These are phyloP conservation scores for Nylanderia fulva DNA, from an alignment of 1,140 invertebrate genomes.

Conservation along the genomic window DNA sequence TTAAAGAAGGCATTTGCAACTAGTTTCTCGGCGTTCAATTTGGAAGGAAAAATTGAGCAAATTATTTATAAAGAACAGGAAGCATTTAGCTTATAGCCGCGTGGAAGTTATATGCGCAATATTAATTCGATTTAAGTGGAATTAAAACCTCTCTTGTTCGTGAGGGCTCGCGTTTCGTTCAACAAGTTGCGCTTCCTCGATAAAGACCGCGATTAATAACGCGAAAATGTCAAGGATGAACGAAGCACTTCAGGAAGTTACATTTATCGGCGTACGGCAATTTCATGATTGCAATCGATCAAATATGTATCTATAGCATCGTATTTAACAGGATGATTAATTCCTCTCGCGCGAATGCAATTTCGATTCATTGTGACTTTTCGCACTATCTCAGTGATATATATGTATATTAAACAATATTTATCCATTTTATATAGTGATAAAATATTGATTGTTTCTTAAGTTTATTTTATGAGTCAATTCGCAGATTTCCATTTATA, in stretches of 20 bases:
- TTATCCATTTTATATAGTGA: not conserved
- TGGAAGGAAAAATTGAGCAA: not conserved
- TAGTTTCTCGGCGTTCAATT: not conserved
- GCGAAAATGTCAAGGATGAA: conserved; percentile 38
- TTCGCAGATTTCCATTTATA: not conserved
- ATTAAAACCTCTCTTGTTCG: not conserved
- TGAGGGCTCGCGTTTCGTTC: not conserved
- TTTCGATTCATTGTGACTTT: not conserved
- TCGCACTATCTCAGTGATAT: not conserved
- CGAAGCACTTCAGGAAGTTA: not conserved
- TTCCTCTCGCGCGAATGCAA: not conserved
- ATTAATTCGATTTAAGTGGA: not conserved
- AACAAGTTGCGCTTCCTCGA: conserved; percentile 38
- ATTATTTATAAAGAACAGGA: conserved; percentile 1
- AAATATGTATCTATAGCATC: not conserved
- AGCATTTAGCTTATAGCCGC: not conserved
- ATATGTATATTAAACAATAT: not conserved
- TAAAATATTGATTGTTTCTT: conserved; percentile 4
- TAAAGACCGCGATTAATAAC: conserved; percentile 27
- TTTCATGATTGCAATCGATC: conserved; percentile 9
- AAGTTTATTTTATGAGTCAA: not conserved
- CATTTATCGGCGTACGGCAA: not conserved
- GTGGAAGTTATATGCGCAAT: not conserved
- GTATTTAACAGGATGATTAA: conserved; percentile 23
- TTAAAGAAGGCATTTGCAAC: not conserved